A percentile compares a stretch with the other conserved stretches of the same genome.
These are phyloP conservation scores for Pissodes strobi DNA, from an alignment of 1,140 invertebrate genomes.

Conservation along the genomic window DNA sequence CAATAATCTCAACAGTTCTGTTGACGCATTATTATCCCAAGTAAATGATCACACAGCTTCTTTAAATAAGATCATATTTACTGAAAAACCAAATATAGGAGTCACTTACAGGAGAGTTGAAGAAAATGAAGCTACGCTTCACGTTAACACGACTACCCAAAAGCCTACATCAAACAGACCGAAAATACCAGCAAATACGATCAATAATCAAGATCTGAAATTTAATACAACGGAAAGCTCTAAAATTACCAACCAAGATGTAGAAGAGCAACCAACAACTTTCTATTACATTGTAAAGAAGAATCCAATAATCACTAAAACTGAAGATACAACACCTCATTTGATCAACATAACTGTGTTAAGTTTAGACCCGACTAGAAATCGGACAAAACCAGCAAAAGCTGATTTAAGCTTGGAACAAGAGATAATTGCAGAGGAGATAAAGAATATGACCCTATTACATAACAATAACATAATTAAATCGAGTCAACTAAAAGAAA, in stretches of 20 bases:
- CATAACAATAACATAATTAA: not conserved
- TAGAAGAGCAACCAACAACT: not conserved
- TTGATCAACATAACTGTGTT: constrained; percentile 36
- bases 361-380: constrained; percentile 17
- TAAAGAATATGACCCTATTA: constrained; percentile 16
- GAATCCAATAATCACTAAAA: not conserved
- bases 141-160: constrained; percentile 1
- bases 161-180: not conserved
- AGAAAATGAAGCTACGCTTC: constrained; percentile 2
- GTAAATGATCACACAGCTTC: constrained; percentile 19
- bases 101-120: constrained; percentile 1
- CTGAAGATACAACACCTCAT: constrained; percentile 2
- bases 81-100: not conserved
- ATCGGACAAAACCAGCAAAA: constrained; percentile 39
- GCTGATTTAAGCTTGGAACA: constrained; percentile 41
- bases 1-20: constrained; percentile 37
- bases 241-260: no score
- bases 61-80: constrained; percentile 10
- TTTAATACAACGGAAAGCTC: no score
- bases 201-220: no score
- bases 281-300: constrained; percentile 1
- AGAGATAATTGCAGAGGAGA: constrained; percentile 31
- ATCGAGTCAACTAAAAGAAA: not conserved
- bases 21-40: constrained; percentile 42
- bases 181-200: no score